Conservation (phyloP, 2,888 invertebrate genomes). For the Mechanitis mazaeus region DNA sequence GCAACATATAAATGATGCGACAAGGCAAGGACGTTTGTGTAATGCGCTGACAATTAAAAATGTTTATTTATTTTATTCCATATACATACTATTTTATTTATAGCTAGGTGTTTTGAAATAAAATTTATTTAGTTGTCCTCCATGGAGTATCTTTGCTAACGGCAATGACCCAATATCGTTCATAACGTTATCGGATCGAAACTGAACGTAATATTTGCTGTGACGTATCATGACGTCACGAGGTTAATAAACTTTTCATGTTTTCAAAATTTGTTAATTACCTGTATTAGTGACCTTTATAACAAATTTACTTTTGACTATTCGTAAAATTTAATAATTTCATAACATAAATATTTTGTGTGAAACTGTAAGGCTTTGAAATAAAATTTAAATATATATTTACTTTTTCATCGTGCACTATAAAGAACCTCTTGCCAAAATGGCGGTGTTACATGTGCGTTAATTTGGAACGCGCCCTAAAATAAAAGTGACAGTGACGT, state of each 20-base stretch:
- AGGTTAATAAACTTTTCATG: constrained; percentile 26
- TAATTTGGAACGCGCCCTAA: constrained; percentile 48
- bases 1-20: constrained; percentile 17
- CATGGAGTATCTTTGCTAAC: constrained; percentile 14
- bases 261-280: background rate
- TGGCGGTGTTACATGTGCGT: constrained; percentile 30
- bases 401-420: constrained; percentile 8
- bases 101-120: background rate
- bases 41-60: constrained; percentile 8
- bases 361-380: background rate
- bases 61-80: no score
- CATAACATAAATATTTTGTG: no score
- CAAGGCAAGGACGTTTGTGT: constrained; percentile 17
- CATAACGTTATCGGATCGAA: constrained; percentile 35
- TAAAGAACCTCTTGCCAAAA: constrained; percentile 16
- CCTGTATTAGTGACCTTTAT: background rate
- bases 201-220: constrained; percentile 27
- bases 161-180: constrained; percentile 50
- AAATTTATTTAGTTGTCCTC: no score
- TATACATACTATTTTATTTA: background rate
- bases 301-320: background rate
- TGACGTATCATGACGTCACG: constrained; percentile 35
- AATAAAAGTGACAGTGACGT: constrained; percentile 67
- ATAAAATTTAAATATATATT: background rate
- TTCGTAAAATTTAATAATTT: no score